A percentile compares a stretch with the other conserved stretches of the same genome.
These are phyloP conservation scores for Catagonus wagneri DNA, from an alignment of 2,113 vertebrate species.

Conservation along the genomic window DNA sequence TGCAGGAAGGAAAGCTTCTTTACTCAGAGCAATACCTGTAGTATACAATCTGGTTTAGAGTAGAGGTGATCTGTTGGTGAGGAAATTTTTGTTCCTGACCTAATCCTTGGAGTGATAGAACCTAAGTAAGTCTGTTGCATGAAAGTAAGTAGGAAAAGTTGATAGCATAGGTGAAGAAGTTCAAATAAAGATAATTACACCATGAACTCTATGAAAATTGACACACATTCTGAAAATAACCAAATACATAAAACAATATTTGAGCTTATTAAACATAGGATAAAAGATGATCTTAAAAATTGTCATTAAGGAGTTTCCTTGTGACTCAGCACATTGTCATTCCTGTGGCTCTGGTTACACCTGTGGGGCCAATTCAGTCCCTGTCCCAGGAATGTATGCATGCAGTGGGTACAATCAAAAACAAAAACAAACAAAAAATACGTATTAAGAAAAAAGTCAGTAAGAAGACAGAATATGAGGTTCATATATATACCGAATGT, in stretches of 20 bases:
- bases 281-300: not conserved
- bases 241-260: not conserved
- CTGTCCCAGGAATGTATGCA: no score
- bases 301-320: no score
- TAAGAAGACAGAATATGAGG: not conserved
- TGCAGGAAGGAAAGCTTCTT: not conserved
- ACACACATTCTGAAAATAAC: not conserved
- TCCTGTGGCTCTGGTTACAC: no score
- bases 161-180: not conserved
- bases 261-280: not conserved
- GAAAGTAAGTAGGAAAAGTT: not conserved
- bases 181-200: not conserved
- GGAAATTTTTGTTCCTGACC: not conserved
- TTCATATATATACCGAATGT: not conserved
- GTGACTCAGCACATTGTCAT: not conserved
- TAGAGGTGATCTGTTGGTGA: not conserved
- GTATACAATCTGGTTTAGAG: not conserved
- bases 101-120: not conserved
- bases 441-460: not conserved
- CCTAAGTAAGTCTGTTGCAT: not conserved
- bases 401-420: no score
- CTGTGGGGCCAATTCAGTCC: no score
- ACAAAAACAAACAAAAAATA: not conserved
- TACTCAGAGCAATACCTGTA: not conserved
- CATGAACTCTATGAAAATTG: not conserved